Base-by-base conservation (phyloP, 2,888 invertebrate genomes). In the Urechis unicinctus region DNA sequence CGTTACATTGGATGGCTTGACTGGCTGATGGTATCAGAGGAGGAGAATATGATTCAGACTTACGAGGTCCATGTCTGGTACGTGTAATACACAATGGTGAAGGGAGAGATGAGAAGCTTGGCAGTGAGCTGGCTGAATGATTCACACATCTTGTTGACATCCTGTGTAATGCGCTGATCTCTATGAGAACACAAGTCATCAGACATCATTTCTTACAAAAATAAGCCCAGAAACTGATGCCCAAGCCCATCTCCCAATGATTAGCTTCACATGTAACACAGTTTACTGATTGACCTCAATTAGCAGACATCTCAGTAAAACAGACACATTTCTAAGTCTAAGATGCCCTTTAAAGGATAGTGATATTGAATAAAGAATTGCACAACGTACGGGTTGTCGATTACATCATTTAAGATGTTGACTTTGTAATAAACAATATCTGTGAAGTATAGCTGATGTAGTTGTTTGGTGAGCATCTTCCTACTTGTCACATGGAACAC, bases 131-230 rank as follows among this genome's bases (percentile, higher is more conserved):
- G 72, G 53, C 79, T 78, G 56, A 82, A 74, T 1, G 74, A 69
- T 13, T 71, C 65, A 57, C 81, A 81, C 59, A 81, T 70, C 31
- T 67, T 69, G 60, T 82, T 81, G 3, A 82, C 78, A 74, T 83
- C 83, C 66, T 83, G 82, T 2, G 82, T 80, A 56, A 83, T 81
- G 31, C 83, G 68, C 68, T 83, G 83, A 63, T 83, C 83, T 24
- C 80, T 81, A 68, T 49, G 75, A 70, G 31, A 28, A 24, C 30
- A 51, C 22, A 25, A 9, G 13, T n/a, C 24, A 3, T 17, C 17
- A 24, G 30, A 17, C 26, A 13, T 3, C 42, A 6, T 9, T 21
- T 42, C 45, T 6, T 50, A 44, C 9, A 5, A 6, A 46, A 6
- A 13, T 21, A 17, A 13, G 25, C 29, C 13, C 9, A 17, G 9